Percentiles rank a stretch among this genome's conserved stretches.
Conservation (phyloP, 2,888 invertebrate species). For the Ophion slaviceki region DNA sequence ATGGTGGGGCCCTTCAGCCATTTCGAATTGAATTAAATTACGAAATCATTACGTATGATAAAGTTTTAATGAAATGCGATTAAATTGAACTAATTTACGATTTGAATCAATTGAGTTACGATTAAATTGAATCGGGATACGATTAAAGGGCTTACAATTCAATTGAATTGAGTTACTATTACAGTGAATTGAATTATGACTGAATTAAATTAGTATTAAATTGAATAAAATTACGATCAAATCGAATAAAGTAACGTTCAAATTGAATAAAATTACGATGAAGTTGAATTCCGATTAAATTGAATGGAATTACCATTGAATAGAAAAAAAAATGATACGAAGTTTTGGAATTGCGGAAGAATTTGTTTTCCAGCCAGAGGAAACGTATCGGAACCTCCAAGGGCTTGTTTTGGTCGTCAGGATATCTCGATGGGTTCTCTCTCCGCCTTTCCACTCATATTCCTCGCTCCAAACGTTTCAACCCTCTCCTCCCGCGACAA, state of each 20-base stretch:
- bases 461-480: slow-evolving; percentile 17
- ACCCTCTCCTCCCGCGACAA: slow-evolving; percentile 17
- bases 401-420: slow-evolving; percentile 47
- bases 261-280: not conserved
- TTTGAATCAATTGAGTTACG: not conserved
- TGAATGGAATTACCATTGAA: not conserved
- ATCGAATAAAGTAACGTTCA: not conserved
- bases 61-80: no score
- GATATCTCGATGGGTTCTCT: slow-evolving; percentile 18
- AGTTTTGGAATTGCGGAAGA: slow-evolving; percentile 7
- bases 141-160: no score
- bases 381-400: slow-evolving; percentile 14
- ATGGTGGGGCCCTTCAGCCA: no score
- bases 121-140: not conserved
- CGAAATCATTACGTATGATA: no score
- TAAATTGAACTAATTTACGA: no score
- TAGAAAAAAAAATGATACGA: slow-evolving; percentile 18
- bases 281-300: not conserved
- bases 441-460: slow-evolving; percentile 19
- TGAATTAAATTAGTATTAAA: not conserved
- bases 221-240: not conserved
- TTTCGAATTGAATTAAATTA: no score
- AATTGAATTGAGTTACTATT: not conserved
- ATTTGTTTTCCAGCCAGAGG: slow-evolving; percentile 24
- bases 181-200: not conserved